Evolutionary conservation across 2,113 vertebrate species (phyloP).

Genomic region (Dascyllus trimaculatus): DNA sequence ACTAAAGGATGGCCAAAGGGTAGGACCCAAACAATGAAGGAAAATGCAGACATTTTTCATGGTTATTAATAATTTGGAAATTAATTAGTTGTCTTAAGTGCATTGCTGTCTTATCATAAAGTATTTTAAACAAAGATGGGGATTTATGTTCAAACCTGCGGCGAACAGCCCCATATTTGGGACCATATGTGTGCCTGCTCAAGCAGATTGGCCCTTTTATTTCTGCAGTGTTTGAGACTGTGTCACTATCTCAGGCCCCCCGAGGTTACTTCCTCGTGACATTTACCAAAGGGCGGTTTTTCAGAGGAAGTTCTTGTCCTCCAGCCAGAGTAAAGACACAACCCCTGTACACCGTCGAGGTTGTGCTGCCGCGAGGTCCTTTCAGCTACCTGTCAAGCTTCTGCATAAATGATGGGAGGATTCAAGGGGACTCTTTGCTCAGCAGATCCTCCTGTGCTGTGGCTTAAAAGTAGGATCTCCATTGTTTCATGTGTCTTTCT

Average conservation of each 20-base stretch:
- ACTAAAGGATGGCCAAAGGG: conserved; percentile 50
- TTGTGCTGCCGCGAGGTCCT: conserved; percentile 18
- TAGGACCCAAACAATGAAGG: conserved; percentile 1
- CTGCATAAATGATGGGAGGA: conserved; percentile 39
- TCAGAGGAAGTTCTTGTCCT: conserved; percentile 32
- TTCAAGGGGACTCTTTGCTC: conserved; percentile 17
- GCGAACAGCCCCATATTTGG: background rate
- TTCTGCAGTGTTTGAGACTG: conserved; percentile 20
- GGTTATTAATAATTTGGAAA: background rate
- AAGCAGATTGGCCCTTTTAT: conserved; percentile 18
- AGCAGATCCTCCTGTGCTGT: conserved; percentile 8
- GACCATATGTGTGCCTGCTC: conserved; percentile 14
- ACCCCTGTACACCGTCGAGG: background rate
- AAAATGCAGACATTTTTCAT: conserved; percentile 13
- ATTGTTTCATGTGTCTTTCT: conserved; percentile 6
- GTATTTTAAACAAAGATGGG: background rate
- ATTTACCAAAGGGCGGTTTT: conserved; percentile 60
- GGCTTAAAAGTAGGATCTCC: conserved; percentile 30
- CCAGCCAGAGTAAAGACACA: conserved; percentile 16
- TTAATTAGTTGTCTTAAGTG: background rate
- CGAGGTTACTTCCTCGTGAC: conserved; percentile 33
- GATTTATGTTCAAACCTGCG: background rate
- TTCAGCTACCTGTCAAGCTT: conserved; percentile 3
- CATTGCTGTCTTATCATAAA: background rate
- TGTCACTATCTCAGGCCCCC: conserved; percentile 1